A percentile compares a stretch with the other conserved stretches of the same genome.
phyloP scores from a whole-genome alignment of 1,140 invertebrate species.

The Physella acuta region DNA sequence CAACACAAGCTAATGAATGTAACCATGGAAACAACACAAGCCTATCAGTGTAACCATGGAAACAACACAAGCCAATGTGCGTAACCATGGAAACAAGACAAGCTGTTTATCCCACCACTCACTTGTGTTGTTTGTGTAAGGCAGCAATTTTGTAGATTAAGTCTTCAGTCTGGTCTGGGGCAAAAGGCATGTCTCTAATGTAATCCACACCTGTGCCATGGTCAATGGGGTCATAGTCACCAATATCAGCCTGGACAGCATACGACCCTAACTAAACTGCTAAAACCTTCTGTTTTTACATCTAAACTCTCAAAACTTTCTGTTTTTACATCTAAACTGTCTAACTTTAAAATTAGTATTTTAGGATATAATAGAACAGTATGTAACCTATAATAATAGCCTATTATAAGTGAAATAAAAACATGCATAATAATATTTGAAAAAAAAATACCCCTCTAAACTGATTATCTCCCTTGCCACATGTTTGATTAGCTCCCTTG shows the following conservation, averaged over 20 bases:
- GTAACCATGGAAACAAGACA: too few relatives aligned
- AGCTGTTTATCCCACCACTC: too few relatives aligned
- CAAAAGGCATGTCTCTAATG: constrained; percentile 88
- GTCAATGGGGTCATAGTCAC: constrained; percentile 87
- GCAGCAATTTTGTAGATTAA: constrained; percentile 94
- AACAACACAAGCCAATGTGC: neutral
- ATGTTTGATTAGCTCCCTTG: constrained; percentile 62
- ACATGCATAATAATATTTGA: too few relatives aligned
- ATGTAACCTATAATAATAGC: too few relatives aligned
- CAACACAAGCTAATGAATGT: too few relatives aligned
- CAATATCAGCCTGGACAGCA: constrained; percentile 94
- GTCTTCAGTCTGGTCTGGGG: constrained; percentile 78
- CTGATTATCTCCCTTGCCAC: too few relatives aligned
- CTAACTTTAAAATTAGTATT: too few relatives aligned
- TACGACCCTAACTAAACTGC: constrained; percentile 95
- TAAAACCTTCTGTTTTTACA: constrained; percentile 73
- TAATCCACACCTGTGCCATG: constrained; percentile 71
- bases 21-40: too few relatives aligned
- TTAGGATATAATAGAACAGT: too few relatives aligned
- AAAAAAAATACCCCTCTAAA: too few relatives aligned
- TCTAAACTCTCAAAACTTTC: constrained; percentile 73
- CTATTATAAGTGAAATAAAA: too few relatives aligned
- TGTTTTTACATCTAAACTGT: constrained; percentile 9
- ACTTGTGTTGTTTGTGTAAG: constrained; percentile 92
- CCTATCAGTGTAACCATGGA: too few relatives aligned